Evolutionary conservation across 2,797 vertebrate species (phyloP).

Genomic region (Sternarchorhynchus goeldii): DNA sequence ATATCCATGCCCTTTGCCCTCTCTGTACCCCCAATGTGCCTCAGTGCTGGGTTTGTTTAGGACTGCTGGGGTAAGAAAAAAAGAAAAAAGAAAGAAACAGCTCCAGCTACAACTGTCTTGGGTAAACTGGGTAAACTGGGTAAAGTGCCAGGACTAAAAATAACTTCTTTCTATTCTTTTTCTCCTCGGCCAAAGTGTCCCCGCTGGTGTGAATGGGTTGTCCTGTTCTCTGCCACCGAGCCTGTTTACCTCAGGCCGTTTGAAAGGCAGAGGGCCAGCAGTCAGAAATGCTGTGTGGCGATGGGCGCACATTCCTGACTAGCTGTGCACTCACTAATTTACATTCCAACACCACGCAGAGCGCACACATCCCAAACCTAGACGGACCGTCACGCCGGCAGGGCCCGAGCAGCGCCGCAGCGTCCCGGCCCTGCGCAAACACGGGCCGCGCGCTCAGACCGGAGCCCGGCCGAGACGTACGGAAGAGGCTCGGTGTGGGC

Average conservation of each 20-base stretch:
- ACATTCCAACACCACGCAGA: constrained; percentile 58
- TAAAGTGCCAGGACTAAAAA: constrained; percentile 28
- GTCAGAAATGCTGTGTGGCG: constrained; percentile 38
- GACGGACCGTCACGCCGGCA: constrained; percentile 15
- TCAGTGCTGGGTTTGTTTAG: background rate
- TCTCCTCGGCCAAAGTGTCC: constrained; percentile 20
- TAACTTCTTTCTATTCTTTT: constrained; percentile 43
- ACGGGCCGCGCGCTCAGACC: background rate
- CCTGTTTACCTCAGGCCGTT: constrained; percentile 46
- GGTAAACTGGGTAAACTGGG: background rate
- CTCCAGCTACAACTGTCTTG: constrained; percentile 25
- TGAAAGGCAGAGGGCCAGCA: constrained; percentile 35
- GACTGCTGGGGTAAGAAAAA: background rate
- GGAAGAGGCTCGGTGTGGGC: background rate
- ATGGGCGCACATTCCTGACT: constrained; percentile 54
- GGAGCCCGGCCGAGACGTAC: background rate
- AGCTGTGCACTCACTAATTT: constrained; percentile 53
- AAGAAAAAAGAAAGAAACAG: background rate
- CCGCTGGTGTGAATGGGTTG: constrained; percentile 24
- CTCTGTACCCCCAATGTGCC: constrained; percentile 2
- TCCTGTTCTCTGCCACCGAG: constrained; percentile 39
- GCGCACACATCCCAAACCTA: constrained; percentile 45
- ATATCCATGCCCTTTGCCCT: constrained; percentile 7
- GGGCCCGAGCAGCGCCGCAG: constrained; percentile 25
- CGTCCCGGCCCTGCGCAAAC: background rate